phyloP scores from a whole-genome alignment of 2,888 invertebrate species.

The Electrophaes corylata region DNA sequence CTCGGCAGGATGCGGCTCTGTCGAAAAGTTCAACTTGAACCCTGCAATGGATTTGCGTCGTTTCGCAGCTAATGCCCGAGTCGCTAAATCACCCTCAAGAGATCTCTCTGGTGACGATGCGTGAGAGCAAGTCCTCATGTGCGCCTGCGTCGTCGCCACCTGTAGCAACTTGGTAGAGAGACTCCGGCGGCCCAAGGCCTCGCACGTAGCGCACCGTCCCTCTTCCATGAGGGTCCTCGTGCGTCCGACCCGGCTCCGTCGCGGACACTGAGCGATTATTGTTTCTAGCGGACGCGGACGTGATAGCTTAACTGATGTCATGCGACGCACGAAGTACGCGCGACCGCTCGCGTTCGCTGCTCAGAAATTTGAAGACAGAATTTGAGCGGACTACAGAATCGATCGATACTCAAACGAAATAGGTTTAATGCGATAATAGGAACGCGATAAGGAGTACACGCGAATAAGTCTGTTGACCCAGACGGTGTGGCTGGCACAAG shows the following conservation, averaged over 20 bases:
- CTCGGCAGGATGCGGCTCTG: constrained; percentile 51
- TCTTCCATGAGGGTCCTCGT: constrained; percentile 80
- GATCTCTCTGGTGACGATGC: constrained; percentile 60
- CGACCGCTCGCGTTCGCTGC: constrained; percentile 69
- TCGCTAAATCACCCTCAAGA: constrained; percentile 69
- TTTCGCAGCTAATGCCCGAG: constrained; percentile 76
- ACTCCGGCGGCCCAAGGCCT: constrained; percentile 75
- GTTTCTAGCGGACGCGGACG: constrained; percentile 80
- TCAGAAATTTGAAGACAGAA: constrained; percentile 71
- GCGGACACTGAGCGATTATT: constrained; percentile 80
- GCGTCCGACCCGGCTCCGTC: constrained; percentile 76
- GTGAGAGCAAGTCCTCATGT: constrained; percentile 73
- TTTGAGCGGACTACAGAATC: constrained; percentile 59
- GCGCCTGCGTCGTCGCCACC: constrained; percentile 80
- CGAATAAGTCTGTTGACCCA: constrained; percentile 81
- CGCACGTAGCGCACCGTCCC: constrained; percentile 77
- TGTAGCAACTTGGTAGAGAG: constrained; percentile 76
- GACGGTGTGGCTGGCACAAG: constrained; percentile 63
- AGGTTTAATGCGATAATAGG: constrained; percentile 81
- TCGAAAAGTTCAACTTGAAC: constrained; percentile 65
- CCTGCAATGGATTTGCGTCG: constrained; percentile 77
- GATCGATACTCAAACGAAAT: constrained; percentile 78
- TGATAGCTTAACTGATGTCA: constrained; percentile 83
- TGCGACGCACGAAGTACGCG: constrained; percentile 75
- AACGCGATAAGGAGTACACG: constrained; percentile 80